Percentiles rank a stretch among this genome's conserved stretches.
Evolutionary conservation across 1,140 invertebrate species (phyloP).

Genomic region (Lasioglossum albipes): DNA sequence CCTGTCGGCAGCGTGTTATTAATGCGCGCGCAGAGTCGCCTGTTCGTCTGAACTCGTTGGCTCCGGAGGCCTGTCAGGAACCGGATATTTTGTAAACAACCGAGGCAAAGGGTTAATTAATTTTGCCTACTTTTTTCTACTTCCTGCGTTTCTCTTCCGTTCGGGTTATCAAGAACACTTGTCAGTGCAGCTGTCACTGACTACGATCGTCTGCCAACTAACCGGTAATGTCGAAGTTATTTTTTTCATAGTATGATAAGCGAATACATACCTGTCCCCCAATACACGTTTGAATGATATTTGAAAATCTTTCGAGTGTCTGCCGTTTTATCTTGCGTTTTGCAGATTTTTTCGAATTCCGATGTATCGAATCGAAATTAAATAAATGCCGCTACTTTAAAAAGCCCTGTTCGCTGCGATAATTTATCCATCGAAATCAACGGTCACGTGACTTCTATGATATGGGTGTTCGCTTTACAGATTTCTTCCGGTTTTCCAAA

Average conservation of each 20-base stretch:
- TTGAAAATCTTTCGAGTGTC: not conserved
- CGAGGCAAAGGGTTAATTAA: conserved; percentile 67
- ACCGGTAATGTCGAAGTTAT: conserved; percentile 4
- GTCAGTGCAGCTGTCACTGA: conserved; percentile 1
- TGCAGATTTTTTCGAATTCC: not conserved
- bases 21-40: conserved; percentile 66
- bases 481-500: conserved; percentile 34
- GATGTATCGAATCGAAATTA: not conserved
- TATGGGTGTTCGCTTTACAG: conserved; percentile 1
- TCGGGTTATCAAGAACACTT: conserved; percentile 1
- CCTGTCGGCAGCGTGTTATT: conserved; percentile 53
- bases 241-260: not conserved
- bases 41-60: conserved; percentile 36
- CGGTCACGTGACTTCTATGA: conserved; percentile 23
- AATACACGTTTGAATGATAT: not conserved
- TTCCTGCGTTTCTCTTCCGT: conserved; percentile 39
- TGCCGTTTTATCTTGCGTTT: not conserved
- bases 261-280: not conserved
- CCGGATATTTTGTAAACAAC: conserved; percentile 71
- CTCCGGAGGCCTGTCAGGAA: conserved; percentile 44
- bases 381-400: not conserved
- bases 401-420: not conserved
- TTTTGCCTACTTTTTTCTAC: conserved; percentile 59
- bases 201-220: not conserved
- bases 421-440: conserved; percentile 23